These are phyloP conservation scores for Percopsis omiscomaycus DNA, from an alignment of 2,797 vertebrate species.

Conservation along the genomic window DNA sequence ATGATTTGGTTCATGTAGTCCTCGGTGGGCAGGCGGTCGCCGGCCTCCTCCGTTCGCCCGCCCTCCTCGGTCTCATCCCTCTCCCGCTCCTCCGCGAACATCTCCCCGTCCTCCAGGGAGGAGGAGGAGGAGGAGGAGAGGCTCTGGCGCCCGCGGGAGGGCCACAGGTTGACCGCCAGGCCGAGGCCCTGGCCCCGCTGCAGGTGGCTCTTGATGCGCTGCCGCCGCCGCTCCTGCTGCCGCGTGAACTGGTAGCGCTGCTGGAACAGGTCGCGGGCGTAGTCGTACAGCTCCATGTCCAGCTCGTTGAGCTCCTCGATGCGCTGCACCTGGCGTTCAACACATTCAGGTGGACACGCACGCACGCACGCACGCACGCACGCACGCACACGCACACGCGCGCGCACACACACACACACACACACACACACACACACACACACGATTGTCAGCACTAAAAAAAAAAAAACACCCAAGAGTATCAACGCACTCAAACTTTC, in stretches of 20 bases:
- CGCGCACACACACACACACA: too few relatives aligned
- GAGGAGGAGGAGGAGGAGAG: constrained; percentile 59
- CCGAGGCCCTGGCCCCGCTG: constrained; percentile 80
- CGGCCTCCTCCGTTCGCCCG: constrained; percentile 81
- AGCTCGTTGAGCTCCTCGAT: constrained; percentile 98
- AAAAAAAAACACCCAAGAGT: too few relatives aligned
- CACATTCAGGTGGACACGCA: neutral
- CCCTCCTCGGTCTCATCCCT: constrained; percentile 75
- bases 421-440: too few relatives aligned
- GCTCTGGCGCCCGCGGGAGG: constrained; percentile 61
- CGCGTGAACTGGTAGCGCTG: constrained; percentile 96
- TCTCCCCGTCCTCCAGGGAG: constrained; percentile 42
- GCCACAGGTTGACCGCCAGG: constrained; percentile 76
- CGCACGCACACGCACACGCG: too few relatives aligned
- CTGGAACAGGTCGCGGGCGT: constrained; percentile 95
- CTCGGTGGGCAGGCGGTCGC: constrained; percentile 90
- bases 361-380: neutral
- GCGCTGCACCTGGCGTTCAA: constrained; percentile 74
- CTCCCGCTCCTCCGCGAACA: constrained; percentile 53
- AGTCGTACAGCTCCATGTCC: constrained; percentile 98
- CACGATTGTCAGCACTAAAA: too few relatives aligned
- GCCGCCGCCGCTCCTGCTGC: constrained; percentile 92
- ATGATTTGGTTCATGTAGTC: constrained; percentile 99
- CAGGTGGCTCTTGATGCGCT: constrained; percentile 86
- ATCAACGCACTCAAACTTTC: too few relatives aligned